Conservation (phyloP, 2,113 vertebrate species). For the Centropus bengalensis region DNA sequence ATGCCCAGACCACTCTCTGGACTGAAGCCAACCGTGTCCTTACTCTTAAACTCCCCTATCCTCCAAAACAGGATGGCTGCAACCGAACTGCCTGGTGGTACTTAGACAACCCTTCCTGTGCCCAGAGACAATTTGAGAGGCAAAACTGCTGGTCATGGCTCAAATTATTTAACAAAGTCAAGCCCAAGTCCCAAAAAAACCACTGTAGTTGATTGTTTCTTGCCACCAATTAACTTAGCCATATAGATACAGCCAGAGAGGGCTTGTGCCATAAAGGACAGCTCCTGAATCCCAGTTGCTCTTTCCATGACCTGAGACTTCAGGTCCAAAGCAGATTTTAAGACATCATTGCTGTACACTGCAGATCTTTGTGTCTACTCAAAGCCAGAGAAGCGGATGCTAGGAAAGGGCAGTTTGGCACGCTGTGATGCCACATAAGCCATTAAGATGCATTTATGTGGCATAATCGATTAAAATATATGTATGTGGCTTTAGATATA, state of each 20-base stretch:
- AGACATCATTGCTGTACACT: background rate
- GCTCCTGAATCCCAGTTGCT: background rate
- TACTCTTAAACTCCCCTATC: background rate
- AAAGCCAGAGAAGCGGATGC: background rate
- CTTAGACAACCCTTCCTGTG: background rate
- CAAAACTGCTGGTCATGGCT: background rate
- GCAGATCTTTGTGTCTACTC: background rate
- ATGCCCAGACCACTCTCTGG: background rate
- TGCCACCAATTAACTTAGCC: background rate
- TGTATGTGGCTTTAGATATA: background rate
- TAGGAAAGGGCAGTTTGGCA: background rate
- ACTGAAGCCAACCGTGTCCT: background rate
- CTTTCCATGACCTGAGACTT: background rate
- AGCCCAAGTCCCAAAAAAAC: background rate
- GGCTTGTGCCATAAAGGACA: background rate
- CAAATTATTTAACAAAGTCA: background rate
- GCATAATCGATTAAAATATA: background rate
- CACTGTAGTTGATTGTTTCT: background rate
- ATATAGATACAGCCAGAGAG: background rate
- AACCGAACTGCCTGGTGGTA: background rate
- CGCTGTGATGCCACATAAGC: background rate
- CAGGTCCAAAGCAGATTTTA: background rate
- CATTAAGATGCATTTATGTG: background rate
- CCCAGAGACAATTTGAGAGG: background rate
- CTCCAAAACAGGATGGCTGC: background rate